Conservation (phyloP, 2,797 vertebrate species). For the Hafferia zeledoni region DNA sequence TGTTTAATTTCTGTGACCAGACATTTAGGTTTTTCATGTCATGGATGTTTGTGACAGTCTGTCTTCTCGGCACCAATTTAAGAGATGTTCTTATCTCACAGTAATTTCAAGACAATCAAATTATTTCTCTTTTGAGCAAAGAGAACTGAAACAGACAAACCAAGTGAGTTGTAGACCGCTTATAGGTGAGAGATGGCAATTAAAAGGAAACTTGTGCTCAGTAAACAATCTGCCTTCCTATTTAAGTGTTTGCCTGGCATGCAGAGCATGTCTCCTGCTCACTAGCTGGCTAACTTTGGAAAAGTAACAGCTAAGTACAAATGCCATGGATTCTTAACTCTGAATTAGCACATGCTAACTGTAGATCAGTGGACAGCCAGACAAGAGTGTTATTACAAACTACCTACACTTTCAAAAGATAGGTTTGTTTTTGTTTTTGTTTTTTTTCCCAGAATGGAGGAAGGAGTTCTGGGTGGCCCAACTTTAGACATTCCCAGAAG, state of each 20-base stretch:
- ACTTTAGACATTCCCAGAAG: not conserved
- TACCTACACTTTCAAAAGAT: not conserved
- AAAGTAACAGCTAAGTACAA: constrained; percentile 1
- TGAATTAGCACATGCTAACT: not conserved
- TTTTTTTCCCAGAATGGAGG: not conserved
- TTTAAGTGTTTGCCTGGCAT: not conserved
- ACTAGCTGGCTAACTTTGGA: not conserved
- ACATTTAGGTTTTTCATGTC: not conserved
- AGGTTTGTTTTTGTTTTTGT: accelerated
- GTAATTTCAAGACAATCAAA: not conserved
- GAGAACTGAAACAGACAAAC: not conserved
- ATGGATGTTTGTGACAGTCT: not conserved
- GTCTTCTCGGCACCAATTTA: not conserved
- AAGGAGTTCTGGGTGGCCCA: not conserved
- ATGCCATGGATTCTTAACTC: not conserved
- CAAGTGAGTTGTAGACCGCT: not conserved
- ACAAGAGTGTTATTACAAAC: not conserved
- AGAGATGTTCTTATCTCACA: not conserved
- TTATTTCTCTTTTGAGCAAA: not conserved
- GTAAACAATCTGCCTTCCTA: not conserved
- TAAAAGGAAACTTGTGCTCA: not conserved
- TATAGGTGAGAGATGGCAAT: not conserved
- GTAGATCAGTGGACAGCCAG: not conserved
- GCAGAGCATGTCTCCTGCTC: not conserved
- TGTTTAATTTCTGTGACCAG: constrained; percentile 10